Conservation (phyloP, 37 sponge, comb jelly and placozoan genomes). For the Agelas oroides region DNA sequence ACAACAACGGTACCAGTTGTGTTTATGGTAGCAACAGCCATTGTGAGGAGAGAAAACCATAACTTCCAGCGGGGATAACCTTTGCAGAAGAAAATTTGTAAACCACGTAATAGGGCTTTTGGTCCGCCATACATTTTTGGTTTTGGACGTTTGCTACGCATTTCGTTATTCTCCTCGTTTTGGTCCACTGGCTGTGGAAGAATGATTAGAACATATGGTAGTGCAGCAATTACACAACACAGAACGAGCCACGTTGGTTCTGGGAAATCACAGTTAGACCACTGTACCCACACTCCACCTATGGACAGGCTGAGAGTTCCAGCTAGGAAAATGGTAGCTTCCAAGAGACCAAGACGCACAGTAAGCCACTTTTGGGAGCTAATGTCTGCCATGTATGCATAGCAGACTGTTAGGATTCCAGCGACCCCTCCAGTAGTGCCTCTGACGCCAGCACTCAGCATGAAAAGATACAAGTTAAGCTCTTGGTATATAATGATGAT, state of each 20-base stretch:
- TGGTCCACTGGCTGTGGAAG: constrained; percentile 56
- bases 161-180: background rate
- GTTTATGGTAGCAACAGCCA: constrained; percentile 32
- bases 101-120: constrained; percentile 22
- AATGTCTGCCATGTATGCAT: constrained; percentile 59
- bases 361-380: constrained; percentile 58
- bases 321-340: constrained; percentile 29
- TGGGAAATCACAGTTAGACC: constrained; percentile 46
- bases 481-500: constrained; percentile 27
- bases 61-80: constrained; percentile 36
- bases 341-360: constrained; percentile 54
- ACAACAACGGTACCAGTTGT: constrained; percentile 23
- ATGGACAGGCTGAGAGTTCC: constrained; percentile 26
- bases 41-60: constrained; percentile 24
- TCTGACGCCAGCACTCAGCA: constrained; percentile 28
- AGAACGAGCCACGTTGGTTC: constrained; percentile 10
- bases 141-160: background rate
- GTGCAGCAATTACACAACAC: background rate
- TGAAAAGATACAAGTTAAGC: constrained; percentile 32
- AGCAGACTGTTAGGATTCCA: constrained; percentile 42
- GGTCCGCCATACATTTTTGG: constrained; percentile 12
- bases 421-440: constrained; percentile 58
- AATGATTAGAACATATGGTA: constrained; percentile 43
- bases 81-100: constrained; percentile 50
- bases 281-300: constrained; percentile 40